Evolutionary conservation across 2,113 vertebrate genomes (phyloP).

Genomic region (Chionis minor): DNA sequence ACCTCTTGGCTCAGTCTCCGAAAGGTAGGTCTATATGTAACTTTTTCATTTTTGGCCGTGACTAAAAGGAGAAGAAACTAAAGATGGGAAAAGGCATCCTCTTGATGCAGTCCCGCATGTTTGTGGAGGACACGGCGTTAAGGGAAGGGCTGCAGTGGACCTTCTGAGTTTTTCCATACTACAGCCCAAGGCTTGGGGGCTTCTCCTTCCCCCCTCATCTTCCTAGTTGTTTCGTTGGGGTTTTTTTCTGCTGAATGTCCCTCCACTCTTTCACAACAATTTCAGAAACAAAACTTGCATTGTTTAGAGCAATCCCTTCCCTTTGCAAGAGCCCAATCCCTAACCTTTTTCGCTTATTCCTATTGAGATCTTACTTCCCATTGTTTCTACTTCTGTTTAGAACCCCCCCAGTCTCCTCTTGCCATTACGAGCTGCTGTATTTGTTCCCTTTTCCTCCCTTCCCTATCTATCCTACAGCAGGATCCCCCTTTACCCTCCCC

Average conservation of each 20-base stretch:
- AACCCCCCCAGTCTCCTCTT: neutral
- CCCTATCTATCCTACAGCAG: neutral
- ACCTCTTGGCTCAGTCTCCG: neutral
- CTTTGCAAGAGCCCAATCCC: neutral
- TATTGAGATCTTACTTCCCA: neutral
- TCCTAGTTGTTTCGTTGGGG: neutral
- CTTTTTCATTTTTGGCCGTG: neutral
- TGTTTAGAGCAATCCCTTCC: neutral
- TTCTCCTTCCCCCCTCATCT: neutral
- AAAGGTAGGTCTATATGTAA: neutral
- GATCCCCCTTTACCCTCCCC: neutral
- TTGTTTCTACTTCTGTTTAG: neutral
- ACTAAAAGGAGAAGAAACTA: neutral
- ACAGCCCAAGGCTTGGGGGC: neutral
- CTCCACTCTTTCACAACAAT: neutral
- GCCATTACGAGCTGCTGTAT: neutral
- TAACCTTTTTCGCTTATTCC: neutral
- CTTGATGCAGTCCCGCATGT: neutral
- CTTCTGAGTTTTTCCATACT: neutral
- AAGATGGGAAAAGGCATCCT: neutral
- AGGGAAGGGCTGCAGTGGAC: neutral
- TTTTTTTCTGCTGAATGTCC: neutral
- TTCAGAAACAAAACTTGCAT: neutral
- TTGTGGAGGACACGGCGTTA: rapidly evolving
- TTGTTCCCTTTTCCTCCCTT: neutral